Conservation (phyloP, 2,888 invertebrate species). For the Folsomia candida region DNA sequence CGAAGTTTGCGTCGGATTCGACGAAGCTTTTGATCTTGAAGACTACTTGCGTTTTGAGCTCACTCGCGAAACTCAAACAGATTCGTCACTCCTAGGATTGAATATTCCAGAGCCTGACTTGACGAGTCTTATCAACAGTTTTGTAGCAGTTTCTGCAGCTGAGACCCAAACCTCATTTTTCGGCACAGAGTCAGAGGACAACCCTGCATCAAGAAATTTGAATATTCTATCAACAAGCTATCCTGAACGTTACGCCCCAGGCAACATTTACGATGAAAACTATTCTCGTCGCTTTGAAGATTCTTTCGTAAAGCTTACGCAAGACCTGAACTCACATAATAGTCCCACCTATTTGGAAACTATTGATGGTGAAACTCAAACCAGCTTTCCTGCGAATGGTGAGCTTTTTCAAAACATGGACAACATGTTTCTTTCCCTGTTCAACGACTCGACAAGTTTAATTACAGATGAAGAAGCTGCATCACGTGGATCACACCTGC, state of each 20-base stretch:
- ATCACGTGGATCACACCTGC: too few species aligned
- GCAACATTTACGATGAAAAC: background rate
- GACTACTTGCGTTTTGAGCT: conserved; percentile 17
- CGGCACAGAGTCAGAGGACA: background rate
- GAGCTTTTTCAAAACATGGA: too few species aligned
- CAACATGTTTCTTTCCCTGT: too few species aligned
- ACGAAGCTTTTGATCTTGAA: conserved; percentile 9
- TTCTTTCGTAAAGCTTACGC: background rate
- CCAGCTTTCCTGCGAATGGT: conserved; percentile 11
- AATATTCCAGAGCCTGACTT: background rate
- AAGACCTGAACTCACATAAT: background rate
- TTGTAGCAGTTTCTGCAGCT: conserved; percentile 14
- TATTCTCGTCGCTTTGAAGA: too few species aligned
- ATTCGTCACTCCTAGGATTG: conserved; percentile 14
- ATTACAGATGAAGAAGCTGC: too few species aligned
- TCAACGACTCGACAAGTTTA: too few species aligned
- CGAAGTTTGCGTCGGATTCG: background rate
- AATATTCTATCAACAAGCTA: background rate
- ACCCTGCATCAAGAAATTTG: background rate
- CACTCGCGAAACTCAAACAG: conserved; percentile 39
- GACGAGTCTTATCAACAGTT: background rate
- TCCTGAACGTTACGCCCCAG: background rate
- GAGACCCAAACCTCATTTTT: conserved; percentile 33
- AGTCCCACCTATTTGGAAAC: conserved; percentile 34
- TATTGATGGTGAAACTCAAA: conserved; percentile 44